phyloP scores from a whole-genome alignment of 2,888 invertebrate species.

The Plemyria rubiginata region DNA sequence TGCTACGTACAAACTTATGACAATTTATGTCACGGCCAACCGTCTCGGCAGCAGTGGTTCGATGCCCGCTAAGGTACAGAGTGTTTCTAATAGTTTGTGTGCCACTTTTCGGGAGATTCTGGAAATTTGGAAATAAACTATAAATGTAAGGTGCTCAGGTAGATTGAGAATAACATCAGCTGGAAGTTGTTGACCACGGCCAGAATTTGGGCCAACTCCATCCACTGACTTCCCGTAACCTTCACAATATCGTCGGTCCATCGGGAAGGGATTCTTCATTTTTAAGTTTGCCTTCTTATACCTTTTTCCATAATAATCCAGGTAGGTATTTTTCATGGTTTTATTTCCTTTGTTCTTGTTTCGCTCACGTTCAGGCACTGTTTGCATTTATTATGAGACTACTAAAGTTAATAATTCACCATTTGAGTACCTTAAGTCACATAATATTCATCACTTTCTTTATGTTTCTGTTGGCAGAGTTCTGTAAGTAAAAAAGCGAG shows the following conservation, averaged over 20 bases:
- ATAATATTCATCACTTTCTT: constrained; percentile 1
- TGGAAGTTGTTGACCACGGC: too few species aligned
- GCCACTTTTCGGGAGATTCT: too few species aligned
- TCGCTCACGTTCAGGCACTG: constrained; percentile 2
- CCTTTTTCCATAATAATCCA: neutral
- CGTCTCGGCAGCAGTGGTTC: too few species aligned
- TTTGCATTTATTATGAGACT: constrained; percentile 17
- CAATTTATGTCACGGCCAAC: neutral
- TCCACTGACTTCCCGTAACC: too few species aligned
- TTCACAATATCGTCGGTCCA: too few species aligned
- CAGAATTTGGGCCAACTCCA: too few species aligned
- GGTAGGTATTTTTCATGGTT: neutral
- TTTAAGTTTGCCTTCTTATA: neutral
- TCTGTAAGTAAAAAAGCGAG: neutral
- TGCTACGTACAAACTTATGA: constrained; percentile 1
- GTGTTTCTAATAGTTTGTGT: too few species aligned
- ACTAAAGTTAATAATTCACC: constrained; percentile 5
- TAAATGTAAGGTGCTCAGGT: too few species aligned
- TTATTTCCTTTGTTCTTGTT: constrained; percentile 4
- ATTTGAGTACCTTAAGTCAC: constrained; percentile 1
- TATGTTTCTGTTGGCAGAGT: neutral
- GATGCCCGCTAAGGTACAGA: too few species aligned
- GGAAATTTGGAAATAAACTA: too few species aligned
- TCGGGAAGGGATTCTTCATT: too few species aligned
- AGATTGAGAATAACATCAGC: too few species aligned